phyloP scores from a whole-genome alignment of 2,888 invertebrate genomes.

The Choreutis nemorana region DNA sequence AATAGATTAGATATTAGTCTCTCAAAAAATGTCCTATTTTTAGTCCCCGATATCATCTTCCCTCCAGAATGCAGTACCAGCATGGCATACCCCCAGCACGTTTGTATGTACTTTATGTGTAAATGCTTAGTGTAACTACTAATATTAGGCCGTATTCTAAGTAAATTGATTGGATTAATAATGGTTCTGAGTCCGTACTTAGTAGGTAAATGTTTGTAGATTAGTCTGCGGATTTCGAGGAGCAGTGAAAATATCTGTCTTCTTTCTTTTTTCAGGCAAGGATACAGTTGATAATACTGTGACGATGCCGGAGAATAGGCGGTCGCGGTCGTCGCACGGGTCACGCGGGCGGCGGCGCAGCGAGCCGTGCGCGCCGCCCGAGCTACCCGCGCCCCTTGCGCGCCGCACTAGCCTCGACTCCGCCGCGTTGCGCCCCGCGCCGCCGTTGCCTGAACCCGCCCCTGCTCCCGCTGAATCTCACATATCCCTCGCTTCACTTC shows the following conservation, averaged over 20 bases:
- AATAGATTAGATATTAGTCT: too few relatives aligned
- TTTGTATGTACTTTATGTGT: too few relatives aligned
- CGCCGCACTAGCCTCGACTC: slow-evolving; percentile 71
- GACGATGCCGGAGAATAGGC: slow-evolving; percentile 46
- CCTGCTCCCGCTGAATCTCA: slow-evolving; percentile 44
- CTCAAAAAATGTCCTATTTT: too few relatives aligned
- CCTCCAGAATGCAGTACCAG: too few relatives aligned
- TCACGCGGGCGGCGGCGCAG: slow-evolving; percentile 48
- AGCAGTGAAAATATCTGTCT: slow-evolving; percentile 4
- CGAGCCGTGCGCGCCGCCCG: slow-evolving; percentile 44
- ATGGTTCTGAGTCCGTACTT: slow-evolving; percentile 46
- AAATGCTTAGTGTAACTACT: too few relatives aligned
- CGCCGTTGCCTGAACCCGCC: slow-evolving; percentile 41
- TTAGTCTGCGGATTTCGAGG: slow-evolving; percentile 2
- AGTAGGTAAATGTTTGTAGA: slow-evolving; percentile 4
- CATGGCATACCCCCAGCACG: too few relatives aligned
- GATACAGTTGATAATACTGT: slow-evolving; percentile 64
- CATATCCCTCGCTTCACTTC: slow-evolving; percentile 51
- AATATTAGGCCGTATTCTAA: too few relatives aligned
- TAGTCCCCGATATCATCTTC: too few relatives aligned
- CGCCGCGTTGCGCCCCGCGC: slow-evolving; percentile 36
- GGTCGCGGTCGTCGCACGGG: slow-evolving; percentile 46
- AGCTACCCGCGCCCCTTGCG: slow-evolving; percentile 39
- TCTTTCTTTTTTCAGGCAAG: slow-evolving; percentile 43
- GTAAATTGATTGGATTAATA: too few relatives aligned